phyloP scores from a whole-genome alignment of 37 sponge, comb jelly and placozoan species.

The Agelas oroides region DNA sequence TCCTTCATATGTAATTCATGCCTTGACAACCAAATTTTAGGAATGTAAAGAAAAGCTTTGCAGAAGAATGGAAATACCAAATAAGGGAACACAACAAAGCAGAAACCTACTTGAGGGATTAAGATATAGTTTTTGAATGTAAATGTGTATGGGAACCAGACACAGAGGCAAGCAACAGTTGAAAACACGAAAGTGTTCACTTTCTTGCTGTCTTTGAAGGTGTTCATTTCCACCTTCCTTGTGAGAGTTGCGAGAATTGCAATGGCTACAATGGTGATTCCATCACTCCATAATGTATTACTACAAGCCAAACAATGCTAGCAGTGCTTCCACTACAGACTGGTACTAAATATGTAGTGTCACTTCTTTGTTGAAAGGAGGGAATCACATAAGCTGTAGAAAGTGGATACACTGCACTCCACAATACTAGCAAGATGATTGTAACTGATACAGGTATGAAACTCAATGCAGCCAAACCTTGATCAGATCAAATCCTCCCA shows the following conservation, averaged over 20 bases:
- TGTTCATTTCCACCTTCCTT: slow-evolving; percentile 4
- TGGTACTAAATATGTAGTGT: too few species aligned
- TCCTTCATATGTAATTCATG: too few species aligned
- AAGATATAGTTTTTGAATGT: too few species aligned
- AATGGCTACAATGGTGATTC: neutral
- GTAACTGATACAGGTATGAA: neutral
- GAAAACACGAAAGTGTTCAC: slow-evolving; percentile 21
- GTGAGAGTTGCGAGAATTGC: slow-evolving; percentile 39
- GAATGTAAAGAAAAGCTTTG: too few species aligned
- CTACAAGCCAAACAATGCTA: too few species aligned
- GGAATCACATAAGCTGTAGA: neutral
- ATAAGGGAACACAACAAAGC: too few species aligned
- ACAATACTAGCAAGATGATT: neutral
- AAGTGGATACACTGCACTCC: slow-evolving; percentile 4
- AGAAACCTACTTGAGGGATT: too few species aligned
- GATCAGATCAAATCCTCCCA: slow-evolving; percentile 21
- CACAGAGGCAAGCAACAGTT: neutral
- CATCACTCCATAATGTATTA: neutral
- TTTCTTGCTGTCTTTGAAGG: slow-evolving; percentile 63
- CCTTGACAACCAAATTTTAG: too few species aligned
- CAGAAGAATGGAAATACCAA: too few species aligned
- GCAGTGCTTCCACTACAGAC: too few species aligned
- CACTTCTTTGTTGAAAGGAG: neutral
- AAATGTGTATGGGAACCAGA: too few species aligned
- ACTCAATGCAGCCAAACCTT: neutral